Base-by-base conservation (phyloP, 2,113 vertebrate genomes). In the Cranoglanis bouderius region DNA sequence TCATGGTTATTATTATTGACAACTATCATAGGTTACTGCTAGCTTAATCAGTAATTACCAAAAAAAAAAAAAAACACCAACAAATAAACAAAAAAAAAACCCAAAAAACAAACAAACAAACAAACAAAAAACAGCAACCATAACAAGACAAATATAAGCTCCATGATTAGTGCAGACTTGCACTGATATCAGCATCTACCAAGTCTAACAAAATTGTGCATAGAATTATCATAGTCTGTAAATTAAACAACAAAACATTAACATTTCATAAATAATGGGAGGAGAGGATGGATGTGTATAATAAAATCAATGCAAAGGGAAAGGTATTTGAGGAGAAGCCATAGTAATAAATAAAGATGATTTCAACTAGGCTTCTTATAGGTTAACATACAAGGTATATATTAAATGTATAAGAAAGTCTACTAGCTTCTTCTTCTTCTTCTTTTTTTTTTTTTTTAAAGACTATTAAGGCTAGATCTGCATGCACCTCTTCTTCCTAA, bases 391-490 rank as follows among this genome's bases (percentile, higher is more conserved):
- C 65, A 84, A 24, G 61, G 90, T 55, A 95, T 95, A 96, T 95
- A 95, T 96, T 95, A 96, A 94, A 94, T 94, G 91, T 92, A 89
- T 94, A 93, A 93, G 90, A 92, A 93, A 90, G 92, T 93, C 90
- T 92, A 85, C 94, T 94, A 95, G 94, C 94, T 90, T 94, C 95
- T 81, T 32, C 9, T n/a, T n/a, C n/a, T n/a, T n/a, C n/a, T n/a
- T n/a, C n/a, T n/a, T n/a, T n/a, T n/a, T n/a, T n/a, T n/a, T n/a
- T n/a, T n/a, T 53, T 61, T 40, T 9, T 14, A 57, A 57, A 82
- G 53, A 82, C 4, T 83, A 16, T 59, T 29, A 83, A 83, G 92
- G 93, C 93, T 95, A 95, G 92, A 88, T 92, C 93, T 95, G 94
- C 89, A 90, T 93, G 90, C 92, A 92, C 91, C 94, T 94, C 90